Conservation (phyloP, 2,113 vertebrate species). For the Lutjanus erythropterus region DNA sequence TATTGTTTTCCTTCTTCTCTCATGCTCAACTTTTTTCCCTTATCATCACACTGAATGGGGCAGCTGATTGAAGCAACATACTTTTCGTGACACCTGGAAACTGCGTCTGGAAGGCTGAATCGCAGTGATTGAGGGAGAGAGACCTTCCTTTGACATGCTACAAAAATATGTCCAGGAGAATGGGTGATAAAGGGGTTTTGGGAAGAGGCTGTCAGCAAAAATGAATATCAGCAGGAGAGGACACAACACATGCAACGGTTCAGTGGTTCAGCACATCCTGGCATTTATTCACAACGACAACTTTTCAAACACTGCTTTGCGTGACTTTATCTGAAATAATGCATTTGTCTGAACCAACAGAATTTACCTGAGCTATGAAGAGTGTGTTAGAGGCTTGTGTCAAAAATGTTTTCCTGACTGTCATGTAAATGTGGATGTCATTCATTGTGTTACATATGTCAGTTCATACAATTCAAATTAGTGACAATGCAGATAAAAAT, state of each 20-base stretch:
- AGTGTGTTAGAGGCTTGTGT: constrained; percentile 13
- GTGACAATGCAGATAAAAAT: neutral
- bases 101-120: constrained; percentile 58
- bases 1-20: constrained; percentile 54
- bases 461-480: neutral
- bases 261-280: constrained; percentile 62
- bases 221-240: constrained; percentile 72
- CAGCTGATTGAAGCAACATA: constrained; percentile 36
- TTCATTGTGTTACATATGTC: neutral
- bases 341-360: constrained; percentile 41
- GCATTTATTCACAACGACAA: constrained; percentile 70
- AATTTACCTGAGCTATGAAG: constrained; percentile 13
- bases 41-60: constrained; percentile 31
- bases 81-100: constrained; percentile 61
- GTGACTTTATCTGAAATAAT: constrained; percentile 61
- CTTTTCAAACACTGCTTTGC: constrained; percentile 60
- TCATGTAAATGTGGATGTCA: neutral
- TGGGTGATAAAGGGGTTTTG: constrained; percentile 73
- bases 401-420: neutral
- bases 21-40: constrained; percentile 39
- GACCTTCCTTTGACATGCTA: constrained; percentile 68
- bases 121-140: constrained; percentile 59
- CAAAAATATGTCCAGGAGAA: constrained; percentile 76
- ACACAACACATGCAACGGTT: constrained; percentile 65
- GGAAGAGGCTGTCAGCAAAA: constrained; percentile 78